Conservation (phyloP, 92 coral and sea anemone species). For the Parazoanthus atlanticus region DNA sequence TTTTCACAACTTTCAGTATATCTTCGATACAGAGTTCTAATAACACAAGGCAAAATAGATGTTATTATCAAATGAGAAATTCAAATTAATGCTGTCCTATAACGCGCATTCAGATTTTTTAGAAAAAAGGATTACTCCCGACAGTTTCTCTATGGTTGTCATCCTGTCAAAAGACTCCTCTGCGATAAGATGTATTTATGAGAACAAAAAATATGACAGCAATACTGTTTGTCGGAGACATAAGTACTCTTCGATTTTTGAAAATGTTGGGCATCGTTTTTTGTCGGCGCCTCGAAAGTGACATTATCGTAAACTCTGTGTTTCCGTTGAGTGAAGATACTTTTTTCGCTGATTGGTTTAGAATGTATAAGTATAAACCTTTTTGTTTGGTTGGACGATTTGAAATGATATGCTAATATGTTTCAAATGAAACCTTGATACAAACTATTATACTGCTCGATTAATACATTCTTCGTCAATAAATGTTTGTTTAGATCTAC, state of each 20-base stretch:
- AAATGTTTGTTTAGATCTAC: constrained; percentile 83
- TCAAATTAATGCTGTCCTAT: background rate
- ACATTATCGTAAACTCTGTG: background rate
- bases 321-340: background rate
- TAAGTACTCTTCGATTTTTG: constrained; percentile 7
- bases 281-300: background rate
- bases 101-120: background rate
- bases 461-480: constrained; percentile 86
- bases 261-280: background rate
- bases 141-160: background rate
- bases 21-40: background rate
- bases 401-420: constrained; percentile 80
- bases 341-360: constrained; percentile 9
- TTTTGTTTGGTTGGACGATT: constrained; percentile 11
- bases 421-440: constrained; percentile 70
- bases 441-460: constrained; percentile 64
- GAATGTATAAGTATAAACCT: background rate
- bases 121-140: background rate
- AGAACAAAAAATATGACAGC: background rate
- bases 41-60: background rate
- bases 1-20: background rate
- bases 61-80: background rate
- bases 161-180: constrained; percentile 25
- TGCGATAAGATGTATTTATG: background rate
- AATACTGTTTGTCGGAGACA: constrained; percentile 4